These are phyloP conservation scores for Nansenia antarctica DNA, from an alignment of 2,113 vertebrate species.

Conservation along the genomic window DNA sequence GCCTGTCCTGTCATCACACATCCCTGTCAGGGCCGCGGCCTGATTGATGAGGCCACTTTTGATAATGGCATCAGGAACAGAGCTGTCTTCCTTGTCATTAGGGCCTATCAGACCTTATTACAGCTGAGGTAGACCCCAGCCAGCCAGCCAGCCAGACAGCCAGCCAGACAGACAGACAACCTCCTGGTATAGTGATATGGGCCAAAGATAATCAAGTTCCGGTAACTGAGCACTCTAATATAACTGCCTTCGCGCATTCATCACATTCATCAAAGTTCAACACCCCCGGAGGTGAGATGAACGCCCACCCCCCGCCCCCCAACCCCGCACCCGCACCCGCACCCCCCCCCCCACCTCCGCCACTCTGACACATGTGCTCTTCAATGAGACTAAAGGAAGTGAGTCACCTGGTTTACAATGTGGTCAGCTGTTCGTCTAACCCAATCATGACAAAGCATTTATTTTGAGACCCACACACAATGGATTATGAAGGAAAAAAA, in stretches of 20 bases:
- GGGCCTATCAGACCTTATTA: slow-evolving; percentile 68
- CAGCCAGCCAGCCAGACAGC: slow-evolving; percentile 40
- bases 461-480: too few species aligned
- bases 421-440: not conserved
- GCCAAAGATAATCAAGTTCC: slow-evolving; percentile 55
- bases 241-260: slow-evolving; percentile 55
- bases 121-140: slow-evolving; percentile 49
- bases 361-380: slow-evolving; percentile 25
- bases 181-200: slow-evolving; percentile 37
- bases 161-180: not conserved
- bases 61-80: slow-evolving; percentile 74
- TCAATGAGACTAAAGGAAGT: slow-evolving; percentile 2
- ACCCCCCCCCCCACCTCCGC: slow-evolving; percentile 38
- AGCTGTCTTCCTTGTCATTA: slow-evolving; percentile 74
- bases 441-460: not conserved
- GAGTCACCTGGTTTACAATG: not conserved
- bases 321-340: too few species aligned
- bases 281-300: slow-evolving; percentile 31
- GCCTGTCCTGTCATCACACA: slow-evolving; percentile 65
- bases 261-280: slow-evolving; percentile 54
- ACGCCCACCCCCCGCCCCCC: slow-evolving; percentile 47
- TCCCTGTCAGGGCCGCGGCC: slow-evolving; percentile 47
- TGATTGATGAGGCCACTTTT: slow-evolving; percentile 74
- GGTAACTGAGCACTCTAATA: slow-evolving; percentile 42
- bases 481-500: too few species aligned